phyloP scores from a whole-genome alignment of 1,140 invertebrate species.

The Trachymyrmex septentrionalis region DNA sequence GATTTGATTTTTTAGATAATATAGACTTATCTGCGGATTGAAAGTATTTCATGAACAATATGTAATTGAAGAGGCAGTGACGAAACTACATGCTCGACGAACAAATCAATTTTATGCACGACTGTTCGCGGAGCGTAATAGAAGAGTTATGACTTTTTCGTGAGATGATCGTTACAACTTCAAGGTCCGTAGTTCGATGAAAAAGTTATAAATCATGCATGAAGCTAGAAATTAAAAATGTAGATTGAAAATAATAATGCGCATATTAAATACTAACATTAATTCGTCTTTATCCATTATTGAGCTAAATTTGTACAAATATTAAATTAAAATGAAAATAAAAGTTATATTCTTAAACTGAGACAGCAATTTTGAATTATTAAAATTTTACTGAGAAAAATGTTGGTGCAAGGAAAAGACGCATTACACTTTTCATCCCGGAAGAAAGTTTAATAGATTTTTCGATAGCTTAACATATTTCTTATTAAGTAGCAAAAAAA shows the following conservation, averaged over 20 bases:
- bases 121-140: constrained; percentile 50
- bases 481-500: background rate
- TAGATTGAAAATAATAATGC: background rate
- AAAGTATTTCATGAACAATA: constrained; percentile 26
- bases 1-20: background rate
- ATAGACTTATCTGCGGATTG: background rate
- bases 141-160: constrained; percentile 55
- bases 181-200: constrained; percentile 30
- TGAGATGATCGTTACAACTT: constrained; percentile 5
- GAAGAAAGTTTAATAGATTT: background rate
- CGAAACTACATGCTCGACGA: constrained; percentile 25
- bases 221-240: background rate
- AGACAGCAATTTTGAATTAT: background rate
- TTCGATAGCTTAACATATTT: background rate
- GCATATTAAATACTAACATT: constrained; percentile 10
- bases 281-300: background rate
- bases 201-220: constrained; percentile 28
- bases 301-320: background rate
- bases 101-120: constrained; percentile 64
- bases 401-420: background rate
- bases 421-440: background rate
- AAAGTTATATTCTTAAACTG: background rate
- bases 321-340: background rate
- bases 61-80: constrained; percentile 33
- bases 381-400: background rate